Evolutionary conservation across 1,140 invertebrate species (phyloP), one percentile per base, ranked within the genome.

Genomic region (Polypedilum vanderplanki): DNA sequence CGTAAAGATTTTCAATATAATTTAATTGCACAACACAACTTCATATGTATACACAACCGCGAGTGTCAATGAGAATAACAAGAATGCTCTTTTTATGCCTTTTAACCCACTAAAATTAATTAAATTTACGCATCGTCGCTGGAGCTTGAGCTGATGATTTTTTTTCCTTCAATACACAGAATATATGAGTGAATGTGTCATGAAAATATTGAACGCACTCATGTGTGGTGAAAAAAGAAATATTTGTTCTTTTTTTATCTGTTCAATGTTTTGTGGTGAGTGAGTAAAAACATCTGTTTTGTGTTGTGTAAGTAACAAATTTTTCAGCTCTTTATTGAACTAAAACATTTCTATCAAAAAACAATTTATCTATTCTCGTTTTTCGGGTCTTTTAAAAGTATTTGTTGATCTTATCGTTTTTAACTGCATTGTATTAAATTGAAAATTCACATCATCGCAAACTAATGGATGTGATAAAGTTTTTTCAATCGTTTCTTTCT

Each of bases 381-480:
- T n/a, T 57, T 57, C 46, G 74, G 65, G 76, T 77, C 7, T 76
- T 57, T 73, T 78, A 7, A 79, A 78, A 0, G 74, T 15, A 7
- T 75, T 67, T 7, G 75, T 77, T 57, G 78, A 79, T 80, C 4
- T 82, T 79, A 75, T 83, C 82, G 20, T 82, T 81, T 7, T 79
- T 79, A 73, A 83, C 81, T 20, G 84, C 83, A 77, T 83, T 84
- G 77, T 84, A 82, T 74, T 83, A 83, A 75, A 83, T 84, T 0
- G 83, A 80, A 40, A 85, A 85, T 41, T 85, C 83, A 0, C 82
- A 83, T 0, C 84, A 84, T 15, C 84, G 80, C 75, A 81, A 83
- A 9, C 83, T 82, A 3, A 84, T 76, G 24, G 81, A 80, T 2
- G 82, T 64, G 80, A 78, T 4, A 81, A 77, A 0, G 83, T 82